Percentiles rank a stretch among this genome's conserved stretches.
phyloP scores from a whole-genome alignment of 2,888 invertebrate genomes.

The Oscheius sp. region DNA sequence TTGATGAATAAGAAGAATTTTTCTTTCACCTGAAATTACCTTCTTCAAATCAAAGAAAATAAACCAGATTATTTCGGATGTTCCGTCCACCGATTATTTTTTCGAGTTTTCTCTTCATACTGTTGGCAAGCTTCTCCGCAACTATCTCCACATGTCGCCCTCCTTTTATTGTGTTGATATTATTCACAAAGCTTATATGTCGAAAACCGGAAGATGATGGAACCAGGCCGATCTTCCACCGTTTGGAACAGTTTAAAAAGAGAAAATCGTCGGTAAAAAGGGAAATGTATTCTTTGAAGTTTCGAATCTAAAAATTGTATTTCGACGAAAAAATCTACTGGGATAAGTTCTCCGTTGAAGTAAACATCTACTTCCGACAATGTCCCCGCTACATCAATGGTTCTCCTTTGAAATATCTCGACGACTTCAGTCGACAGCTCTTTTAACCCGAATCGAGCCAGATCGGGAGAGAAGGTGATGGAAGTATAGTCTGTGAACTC shows the following conservation, averaged over 20 bases:
- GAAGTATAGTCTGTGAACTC: conserved; percentile 77
- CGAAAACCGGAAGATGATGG: conserved; percentile 89
- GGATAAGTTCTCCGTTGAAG: conserved; percentile 79
- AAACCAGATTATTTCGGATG: background rate
- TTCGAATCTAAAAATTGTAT: conserved; percentile 78
- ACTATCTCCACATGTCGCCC: conserved; percentile 95
- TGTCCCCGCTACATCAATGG: conserved; percentile 93
- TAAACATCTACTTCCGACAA: conserved; percentile 84
- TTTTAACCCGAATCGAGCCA: conserved; percentile 80
- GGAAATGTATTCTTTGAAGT: conserved; percentile 93
- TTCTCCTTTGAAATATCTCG: conserved; percentile 78
- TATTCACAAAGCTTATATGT: conserved; percentile 97
- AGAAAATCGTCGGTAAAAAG: conserved; percentile 79
- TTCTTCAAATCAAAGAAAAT: background rate
- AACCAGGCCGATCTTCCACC: conserved; percentile 99
- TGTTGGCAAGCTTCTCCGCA: conserved; percentile 84
- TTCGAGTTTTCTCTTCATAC: conserved; percentile 81
- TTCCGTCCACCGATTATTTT: conserved; percentile 82
- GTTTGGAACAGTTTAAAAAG: conserved; percentile 73
- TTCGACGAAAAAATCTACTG: background rate
- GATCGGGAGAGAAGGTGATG: conserved; percentile 92
- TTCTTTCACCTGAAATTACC: conserved; percentile 79
- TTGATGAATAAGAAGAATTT: conserved; percentile 96
- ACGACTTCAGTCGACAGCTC: conserved; percentile 87
- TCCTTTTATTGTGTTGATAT: conserved; percentile 87